phyloP scores from a whole-genome alignment of 1,140 invertebrate species.

The Scaptomyza graminum region DNA sequence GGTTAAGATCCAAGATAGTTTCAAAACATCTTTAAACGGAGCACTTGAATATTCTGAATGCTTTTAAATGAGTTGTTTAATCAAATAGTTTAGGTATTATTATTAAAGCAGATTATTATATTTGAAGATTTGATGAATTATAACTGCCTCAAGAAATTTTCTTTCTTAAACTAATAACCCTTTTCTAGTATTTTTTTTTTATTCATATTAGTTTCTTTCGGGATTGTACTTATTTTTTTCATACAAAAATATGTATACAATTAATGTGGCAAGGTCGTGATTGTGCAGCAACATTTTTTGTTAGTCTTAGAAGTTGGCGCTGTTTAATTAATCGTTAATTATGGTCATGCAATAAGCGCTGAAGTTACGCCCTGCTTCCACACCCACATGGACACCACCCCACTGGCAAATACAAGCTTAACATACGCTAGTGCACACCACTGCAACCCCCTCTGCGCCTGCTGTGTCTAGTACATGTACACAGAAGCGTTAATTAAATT shows the following conservation, averaged over 20 bases:
- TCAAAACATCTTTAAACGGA: too few species aligned
- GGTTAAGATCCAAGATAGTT: not conserved
- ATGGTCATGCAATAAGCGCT: conserved; percentile 61
- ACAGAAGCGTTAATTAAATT: conserved; percentile 82
- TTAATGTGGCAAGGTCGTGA: conserved; percentile 49
- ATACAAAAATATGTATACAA: conserved; percentile 2
- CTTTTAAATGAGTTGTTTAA: too few species aligned
- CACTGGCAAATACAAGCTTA: not conserved
- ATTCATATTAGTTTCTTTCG: not conserved
- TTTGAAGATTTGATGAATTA: too few species aligned
- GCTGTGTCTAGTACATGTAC: conserved; percentile 76
- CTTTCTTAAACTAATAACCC: too few species aligned
- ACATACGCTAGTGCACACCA: conserved; percentile 13
- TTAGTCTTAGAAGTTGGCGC: conserved; percentile 28
- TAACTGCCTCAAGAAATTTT: too few species aligned
- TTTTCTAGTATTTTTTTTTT: too few species aligned
- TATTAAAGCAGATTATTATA: too few species aligned
- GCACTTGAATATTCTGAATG: too few species aligned
- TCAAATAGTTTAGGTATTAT: too few species aligned
- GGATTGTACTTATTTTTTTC: not conserved
- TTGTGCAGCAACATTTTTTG: conserved; percentile 26
- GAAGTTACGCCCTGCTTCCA: conserved; percentile 22
- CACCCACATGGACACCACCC: too few species aligned
- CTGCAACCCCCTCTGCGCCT: conserved; percentile 37
- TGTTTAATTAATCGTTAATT: conserved; percentile 81